Percentiles rank a stretch among this genome's conserved stretches.
Evolutionary conservation across 2,797 vertebrate genomes (phyloP).

Genomic region (Propithecus perrieri): DNA sequence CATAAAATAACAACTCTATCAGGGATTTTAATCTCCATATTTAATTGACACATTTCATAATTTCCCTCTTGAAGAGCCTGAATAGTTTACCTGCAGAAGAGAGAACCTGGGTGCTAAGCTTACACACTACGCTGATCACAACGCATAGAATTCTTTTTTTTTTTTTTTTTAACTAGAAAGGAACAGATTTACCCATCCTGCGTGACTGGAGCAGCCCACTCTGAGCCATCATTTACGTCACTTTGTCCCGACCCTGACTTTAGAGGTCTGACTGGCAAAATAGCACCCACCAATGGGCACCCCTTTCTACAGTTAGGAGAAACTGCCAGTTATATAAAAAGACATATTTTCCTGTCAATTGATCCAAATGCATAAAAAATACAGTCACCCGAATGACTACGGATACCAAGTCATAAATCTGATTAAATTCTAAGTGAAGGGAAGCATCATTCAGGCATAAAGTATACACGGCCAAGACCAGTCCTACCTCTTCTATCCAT

Average conservation of each 20-base stretch:
- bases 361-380: slow-evolving; percentile 52
- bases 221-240: not conserved
- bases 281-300: too few species aligned
- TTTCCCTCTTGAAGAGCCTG: not conserved
- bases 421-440: slow-evolving; percentile 36
- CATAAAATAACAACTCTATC: not conserved
- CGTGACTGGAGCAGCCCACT: not conserved
- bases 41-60: not conserved
- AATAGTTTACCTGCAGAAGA: not conserved
- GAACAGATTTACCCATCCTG: not conserved
- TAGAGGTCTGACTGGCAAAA: not conserved
- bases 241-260: not conserved
- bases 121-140: not conserved
- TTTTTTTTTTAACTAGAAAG: not conserved
- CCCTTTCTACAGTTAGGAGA: not conserved
- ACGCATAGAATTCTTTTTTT: not conserved
- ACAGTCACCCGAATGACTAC: slow-evolving; percentile 22
- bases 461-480: not conserved
- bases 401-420: slow-evolving; percentile 39
- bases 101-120: not conserved
- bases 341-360: not conserved
- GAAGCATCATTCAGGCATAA: slow-evolving; percentile 34
- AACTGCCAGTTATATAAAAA: not conserved
- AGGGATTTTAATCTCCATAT: not conserved
- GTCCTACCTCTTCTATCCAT: not conserved